Evolutionary conservation across 2,888 invertebrate genomes (phyloP).

Genomic region (Hetaerina titia): DNA sequence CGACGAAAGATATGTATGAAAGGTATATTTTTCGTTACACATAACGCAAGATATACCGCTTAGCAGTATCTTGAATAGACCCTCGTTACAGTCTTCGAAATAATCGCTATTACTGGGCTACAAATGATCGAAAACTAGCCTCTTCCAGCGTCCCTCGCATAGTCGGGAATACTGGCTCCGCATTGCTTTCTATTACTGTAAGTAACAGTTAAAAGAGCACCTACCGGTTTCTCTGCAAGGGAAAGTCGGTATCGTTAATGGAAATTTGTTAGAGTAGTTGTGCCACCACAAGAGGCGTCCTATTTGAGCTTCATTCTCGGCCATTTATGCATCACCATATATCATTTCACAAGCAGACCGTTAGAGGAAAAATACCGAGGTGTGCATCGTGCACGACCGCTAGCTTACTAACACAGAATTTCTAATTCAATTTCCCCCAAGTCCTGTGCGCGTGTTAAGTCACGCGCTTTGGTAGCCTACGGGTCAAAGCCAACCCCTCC

Average conservation of each 20-base stretch:
- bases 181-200: background rate
- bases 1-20: too few species aligned
- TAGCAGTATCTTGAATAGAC: too few species aligned
- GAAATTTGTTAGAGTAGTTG: background rate
- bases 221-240: background rate
- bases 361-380: background rate
- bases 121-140: background rate
- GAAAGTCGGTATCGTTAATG: constrained; percentile 16
- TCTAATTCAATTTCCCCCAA: background rate
- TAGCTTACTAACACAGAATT: constrained; percentile 9
- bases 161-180: too few species aligned
- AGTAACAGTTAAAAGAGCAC: background rate
- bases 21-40: too few species aligned
- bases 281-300: background rate
- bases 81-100: too few species aligned
- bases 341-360: background rate
- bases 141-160: background rate
- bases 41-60: too few species aligned
- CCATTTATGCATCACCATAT: background rate
- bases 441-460: background rate
- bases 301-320: background rate
- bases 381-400: background rate
- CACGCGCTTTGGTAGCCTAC: background rate
- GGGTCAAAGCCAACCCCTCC: background rate
- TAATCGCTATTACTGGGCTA: background rate